A percentile compares a stretch with the other conserved stretches of the same genome.
Conservation (phyloP, 2,888 invertebrate species). For the Leucania comma region DNA sequence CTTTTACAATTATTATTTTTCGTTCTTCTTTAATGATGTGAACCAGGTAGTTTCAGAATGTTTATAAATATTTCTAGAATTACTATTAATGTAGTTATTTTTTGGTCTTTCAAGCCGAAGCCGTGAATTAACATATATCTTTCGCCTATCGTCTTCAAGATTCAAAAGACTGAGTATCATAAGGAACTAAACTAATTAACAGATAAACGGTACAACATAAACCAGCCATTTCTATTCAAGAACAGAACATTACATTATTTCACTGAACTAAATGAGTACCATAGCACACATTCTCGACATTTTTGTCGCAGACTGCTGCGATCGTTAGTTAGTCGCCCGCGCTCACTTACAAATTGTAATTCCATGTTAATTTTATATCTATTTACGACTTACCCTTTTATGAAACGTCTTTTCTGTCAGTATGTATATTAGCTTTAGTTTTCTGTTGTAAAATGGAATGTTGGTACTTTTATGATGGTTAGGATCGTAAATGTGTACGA, state of each 20-base stretch:
- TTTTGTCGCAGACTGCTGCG: conserved; percentile 54
- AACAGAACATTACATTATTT: conserved; percentile 58
- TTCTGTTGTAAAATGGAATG: conserved; percentile 57
- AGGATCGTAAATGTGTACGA: conserved; percentile 56
- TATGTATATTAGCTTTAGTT: conserved; percentile 56
- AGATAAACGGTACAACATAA: conserved; percentile 43
- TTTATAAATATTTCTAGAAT: neutral
- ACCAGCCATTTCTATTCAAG: conserved; percentile 52
- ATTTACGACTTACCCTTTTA: conserved; percentile 76
- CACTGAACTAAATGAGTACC: conserved; percentile 56
- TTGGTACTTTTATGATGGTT: conserved; percentile 57
- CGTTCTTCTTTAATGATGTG: neutral
- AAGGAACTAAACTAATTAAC: conserved; percentile 40
- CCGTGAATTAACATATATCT: neutral
- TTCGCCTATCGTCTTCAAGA: neutral
- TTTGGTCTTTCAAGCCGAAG: neutral
- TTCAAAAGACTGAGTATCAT: conserved; percentile 7
- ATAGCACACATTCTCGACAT: conserved; percentile 60
- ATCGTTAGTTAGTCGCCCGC: conserved; percentile 63
- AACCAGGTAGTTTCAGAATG: neutral
- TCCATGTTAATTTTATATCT: conserved; percentile 83
- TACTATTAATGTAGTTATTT: neutral
- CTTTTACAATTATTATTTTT: neutral
- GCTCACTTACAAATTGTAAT: conserved; percentile 77
- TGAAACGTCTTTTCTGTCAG: conserved; percentile 61